Percentiles rank a stretch among this genome's conserved stretches.
Evolutionary conservation across 2,888 invertebrate genomes (phyloP).

Genomic region (Phytoseiulus persimilis): DNA sequence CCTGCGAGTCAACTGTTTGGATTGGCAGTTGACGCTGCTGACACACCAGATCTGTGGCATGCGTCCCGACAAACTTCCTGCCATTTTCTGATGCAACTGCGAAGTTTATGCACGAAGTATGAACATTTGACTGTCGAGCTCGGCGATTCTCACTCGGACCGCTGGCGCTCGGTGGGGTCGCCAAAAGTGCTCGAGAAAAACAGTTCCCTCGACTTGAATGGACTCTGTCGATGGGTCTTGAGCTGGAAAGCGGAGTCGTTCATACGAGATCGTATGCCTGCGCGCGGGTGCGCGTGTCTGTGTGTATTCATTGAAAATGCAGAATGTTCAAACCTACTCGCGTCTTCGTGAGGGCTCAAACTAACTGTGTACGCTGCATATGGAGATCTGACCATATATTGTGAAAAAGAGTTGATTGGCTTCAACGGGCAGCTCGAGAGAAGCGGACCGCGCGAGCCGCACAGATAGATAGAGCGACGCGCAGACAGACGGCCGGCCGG

Average conservation of each 20-base stretch:
- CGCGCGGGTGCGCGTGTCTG: background rate
- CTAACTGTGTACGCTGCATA: background rate
- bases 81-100: background rate
- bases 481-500: background rate
- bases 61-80: background rate
- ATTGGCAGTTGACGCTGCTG: background rate
- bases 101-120: background rate
- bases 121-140: background rate
- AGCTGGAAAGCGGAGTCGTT: background rate
- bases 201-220: background rate
- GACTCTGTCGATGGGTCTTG: background rate
- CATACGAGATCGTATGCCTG: background rate
- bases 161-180: background rate
- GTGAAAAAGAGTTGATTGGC: background rate
- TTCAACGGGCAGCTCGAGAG: background rate
- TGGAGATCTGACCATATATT: slow-evolving; percentile 5
- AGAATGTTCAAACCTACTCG: background rate
- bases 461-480: background rate
- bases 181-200: background rate
- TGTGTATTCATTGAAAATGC: background rate
- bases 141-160: background rate
- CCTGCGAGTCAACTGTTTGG: background rate
- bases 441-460: background rate
- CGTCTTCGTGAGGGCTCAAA: background rate
- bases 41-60: background rate